phyloP scores from a whole-genome alignment of 37 sponge, comb jelly and placozoan genomes.

The Aplysina aerophoba region DNA sequence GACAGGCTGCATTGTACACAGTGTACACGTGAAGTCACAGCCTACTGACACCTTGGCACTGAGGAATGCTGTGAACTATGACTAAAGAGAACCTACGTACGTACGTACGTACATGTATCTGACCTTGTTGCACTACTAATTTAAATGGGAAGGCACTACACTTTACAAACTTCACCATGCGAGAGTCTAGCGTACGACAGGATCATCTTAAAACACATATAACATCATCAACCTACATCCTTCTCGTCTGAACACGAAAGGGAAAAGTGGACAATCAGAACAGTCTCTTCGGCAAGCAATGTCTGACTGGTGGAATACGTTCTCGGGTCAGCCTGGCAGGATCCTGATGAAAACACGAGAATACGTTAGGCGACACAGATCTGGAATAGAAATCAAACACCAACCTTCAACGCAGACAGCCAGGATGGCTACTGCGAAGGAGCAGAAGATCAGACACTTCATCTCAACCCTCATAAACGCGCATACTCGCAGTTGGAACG shows the following conservation, averaged over 20 bases:
- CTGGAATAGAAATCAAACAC: slow-evolving; percentile 9
- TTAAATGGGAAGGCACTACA: too few relatives aligned
- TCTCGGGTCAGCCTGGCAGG: slow-evolving; percentile 1
- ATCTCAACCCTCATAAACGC: too few relatives aligned
- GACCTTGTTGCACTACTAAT: too few relatives aligned
- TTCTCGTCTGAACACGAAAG: slow-evolving; percentile 38
- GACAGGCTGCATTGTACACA: too few relatives aligned
- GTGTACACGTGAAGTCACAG: too few relatives aligned
- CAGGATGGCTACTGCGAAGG: background rate
- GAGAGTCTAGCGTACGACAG: too few relatives aligned
- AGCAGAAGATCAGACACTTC: background rate
- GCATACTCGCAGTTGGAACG: too few relatives aligned
- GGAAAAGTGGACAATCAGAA: slow-evolving; percentile 52
- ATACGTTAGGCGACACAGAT: background rate
- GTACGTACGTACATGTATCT: too few relatives aligned
- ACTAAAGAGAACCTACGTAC: too few relatives aligned
- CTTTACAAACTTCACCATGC: too few relatives aligned
- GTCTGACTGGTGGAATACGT: slow-evolving; percentile 67
- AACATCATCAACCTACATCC: background rate
- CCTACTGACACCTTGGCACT: too few relatives aligned
- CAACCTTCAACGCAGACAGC: slow-evolving; percentile 1
- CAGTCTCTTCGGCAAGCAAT: slow-evolving; percentile 60
- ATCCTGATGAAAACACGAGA: background rate
- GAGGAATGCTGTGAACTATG: too few relatives aligned
- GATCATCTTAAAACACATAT: background rate